These are phyloP conservation scores for Synanthedon tipuliformis DNA, from an alignment of 2,888 invertebrate species.

Conservation along the genomic window DNA sequence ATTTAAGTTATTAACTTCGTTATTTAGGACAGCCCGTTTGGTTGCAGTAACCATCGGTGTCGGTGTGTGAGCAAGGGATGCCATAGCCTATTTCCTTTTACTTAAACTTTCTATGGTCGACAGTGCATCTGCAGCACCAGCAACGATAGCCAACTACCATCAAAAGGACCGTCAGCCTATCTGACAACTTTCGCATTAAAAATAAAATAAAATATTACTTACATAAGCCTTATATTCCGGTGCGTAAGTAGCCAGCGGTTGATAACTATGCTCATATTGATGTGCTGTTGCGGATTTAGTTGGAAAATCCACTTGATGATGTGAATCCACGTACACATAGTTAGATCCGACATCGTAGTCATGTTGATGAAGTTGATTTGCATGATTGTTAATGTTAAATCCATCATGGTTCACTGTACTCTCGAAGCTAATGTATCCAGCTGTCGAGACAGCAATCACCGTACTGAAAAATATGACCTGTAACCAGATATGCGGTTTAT, in stretches of 20 bases:
- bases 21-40: no score
- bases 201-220: conserved; percentile 1
- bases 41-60: no score
- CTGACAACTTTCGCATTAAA: no score
- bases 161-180: no score
- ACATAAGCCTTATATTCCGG: conserved; percentile 10
- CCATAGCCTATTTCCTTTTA: no score
- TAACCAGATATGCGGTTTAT: conserved; percentile 1
- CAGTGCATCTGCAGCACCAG: no score
- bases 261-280: conserved; percentile 4
- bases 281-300: not conserved
- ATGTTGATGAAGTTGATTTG: conserved; percentile 5
- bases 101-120: no score
- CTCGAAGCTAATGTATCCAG: conserved; percentile 9
- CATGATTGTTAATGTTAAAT: conserved; percentile 1
- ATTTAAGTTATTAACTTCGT: no score
- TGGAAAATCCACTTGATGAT: not conserved
- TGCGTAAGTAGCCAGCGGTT: conserved; percentile 11
- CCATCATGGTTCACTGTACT: conserved; percentile 24
- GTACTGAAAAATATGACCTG: conserved; percentile 8
- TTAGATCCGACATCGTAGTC: conserved; percentile 2
- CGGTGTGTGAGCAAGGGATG: no score
- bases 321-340: not conserved
- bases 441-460: conserved; percentile 5
- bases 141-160: no score